phyloP scores from a whole-genome alignment of 2,888 invertebrate genomes.

The Apamea monoglypha region DNA sequence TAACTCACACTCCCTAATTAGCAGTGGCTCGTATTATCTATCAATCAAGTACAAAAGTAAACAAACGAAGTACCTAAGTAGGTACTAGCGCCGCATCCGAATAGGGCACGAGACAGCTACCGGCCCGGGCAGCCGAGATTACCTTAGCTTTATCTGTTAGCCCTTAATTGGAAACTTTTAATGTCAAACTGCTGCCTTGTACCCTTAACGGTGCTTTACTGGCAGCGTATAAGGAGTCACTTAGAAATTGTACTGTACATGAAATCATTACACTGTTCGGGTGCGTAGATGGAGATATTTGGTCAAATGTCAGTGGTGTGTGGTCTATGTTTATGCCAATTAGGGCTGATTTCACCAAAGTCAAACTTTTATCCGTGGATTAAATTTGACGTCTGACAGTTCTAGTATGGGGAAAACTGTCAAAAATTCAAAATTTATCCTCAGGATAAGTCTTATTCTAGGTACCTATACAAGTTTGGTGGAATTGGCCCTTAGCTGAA shows the following conservation, averaged over 20 bases:
- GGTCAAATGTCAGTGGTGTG: slow-evolving; percentile 53
- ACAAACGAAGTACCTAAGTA: slow-evolving; percentile 49
- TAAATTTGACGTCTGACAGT: neutral
- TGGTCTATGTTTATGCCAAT: slow-evolving; percentile 39
- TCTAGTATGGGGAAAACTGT: neutral
- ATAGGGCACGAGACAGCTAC: slow-evolving; percentile 68
- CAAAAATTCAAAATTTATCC: neutral
- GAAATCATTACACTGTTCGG: slow-evolving; percentile 57
- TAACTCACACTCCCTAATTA: slow-evolving; percentile 62
- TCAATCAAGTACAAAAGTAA: slow-evolving; percentile 67
- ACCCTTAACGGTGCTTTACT: slow-evolving; percentile 59
- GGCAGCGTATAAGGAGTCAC: slow-evolving; percentile 59
- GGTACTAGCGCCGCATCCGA: slow-evolving; percentile 61
- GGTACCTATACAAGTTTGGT: neutral
- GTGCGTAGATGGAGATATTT: slow-evolving; percentile 61
- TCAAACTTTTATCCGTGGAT: neutral
- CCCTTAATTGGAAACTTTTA: slow-evolving; percentile 76
- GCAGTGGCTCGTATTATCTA: slow-evolving; percentile 66
- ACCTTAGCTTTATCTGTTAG: slow-evolving; percentile 68
- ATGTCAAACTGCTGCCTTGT: slow-evolving; percentile 68
- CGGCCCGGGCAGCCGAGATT: slow-evolving; percentile 46
- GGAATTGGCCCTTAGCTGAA: neutral
- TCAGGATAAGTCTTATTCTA: neutral
- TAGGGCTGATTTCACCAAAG: neutral
- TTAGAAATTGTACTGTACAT: slow-evolving; percentile 59